A percentile compares a stretch with the other conserved stretches of the same genome.
phyloP scores from a whole-genome alignment of 2,888 invertebrate species.

The Sarcophaga rosellei region DNA sequence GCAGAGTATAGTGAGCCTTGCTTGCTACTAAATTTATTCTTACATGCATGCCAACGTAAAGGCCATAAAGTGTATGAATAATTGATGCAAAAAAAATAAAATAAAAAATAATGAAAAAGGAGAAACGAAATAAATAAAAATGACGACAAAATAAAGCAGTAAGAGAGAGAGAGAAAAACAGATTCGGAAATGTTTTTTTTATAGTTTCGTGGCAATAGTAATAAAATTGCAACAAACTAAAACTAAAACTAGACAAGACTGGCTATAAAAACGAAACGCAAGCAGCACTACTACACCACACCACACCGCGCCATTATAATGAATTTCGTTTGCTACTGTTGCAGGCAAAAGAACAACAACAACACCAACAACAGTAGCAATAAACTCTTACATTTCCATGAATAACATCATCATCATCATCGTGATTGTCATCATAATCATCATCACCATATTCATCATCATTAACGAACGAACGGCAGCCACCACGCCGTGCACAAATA shows the following conservation, averaged over 20 bases:
- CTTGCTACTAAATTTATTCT: not conserved
- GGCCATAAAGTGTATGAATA: slow-evolving; percentile 74
- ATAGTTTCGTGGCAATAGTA: slow-evolving; percentile 69
- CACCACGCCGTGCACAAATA: slow-evolving; percentile 56
- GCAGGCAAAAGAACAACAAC: slow-evolving; percentile 7
- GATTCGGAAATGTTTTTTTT: slow-evolving; percentile 78
- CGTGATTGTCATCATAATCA: not conserved
- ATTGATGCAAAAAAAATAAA: slow-evolving; percentile 74
- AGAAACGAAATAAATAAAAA: slow-evolving; percentile 46
- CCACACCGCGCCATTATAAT: not conserved
- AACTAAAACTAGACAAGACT: slow-evolving; percentile 53
- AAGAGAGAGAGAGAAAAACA: not conserved
- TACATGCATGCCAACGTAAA: slow-evolving; percentile 66
- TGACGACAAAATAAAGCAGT: slow-evolving; percentile 8
- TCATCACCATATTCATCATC: slow-evolving; percentile 32
- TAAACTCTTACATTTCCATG: slow-evolving; percentile 25
- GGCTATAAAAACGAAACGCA: slow-evolving; percentile 43
- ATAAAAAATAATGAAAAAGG: slow-evolving; percentile 27
- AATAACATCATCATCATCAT: not conserved
- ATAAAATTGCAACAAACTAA: slow-evolving; percentile 67
- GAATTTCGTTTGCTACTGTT: slow-evolving; percentile 51
- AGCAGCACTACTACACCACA: slow-evolving; percentile 6
- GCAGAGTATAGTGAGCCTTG: not conserved
- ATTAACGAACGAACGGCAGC: slow-evolving; percentile 6
- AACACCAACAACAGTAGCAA: slow-evolving; percentile 22